Evolutionary conservation across 35 echinoderm and acorn worm species (phyloP).

Genomic region (Apostichopus parvimensis): DNA sequence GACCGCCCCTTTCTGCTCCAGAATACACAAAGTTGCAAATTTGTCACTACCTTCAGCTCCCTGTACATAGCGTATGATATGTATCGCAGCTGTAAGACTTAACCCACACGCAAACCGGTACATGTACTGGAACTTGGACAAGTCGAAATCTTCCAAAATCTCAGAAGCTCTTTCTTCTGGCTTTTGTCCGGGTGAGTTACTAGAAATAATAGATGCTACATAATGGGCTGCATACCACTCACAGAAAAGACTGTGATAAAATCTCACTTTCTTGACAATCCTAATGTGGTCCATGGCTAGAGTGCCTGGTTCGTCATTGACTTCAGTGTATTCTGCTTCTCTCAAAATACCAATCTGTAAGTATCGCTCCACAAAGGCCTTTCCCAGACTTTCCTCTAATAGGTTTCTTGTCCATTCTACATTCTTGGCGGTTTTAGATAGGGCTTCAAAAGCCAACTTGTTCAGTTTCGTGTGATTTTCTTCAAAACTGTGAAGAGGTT

Average conservation of each 20-base stretch:
- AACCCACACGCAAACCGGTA: conserved; percentile 30
- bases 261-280: not conserved
- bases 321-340: not conserved
- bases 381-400: not conserved
- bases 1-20: conserved; percentile 7
- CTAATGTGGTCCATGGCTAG: not conserved
- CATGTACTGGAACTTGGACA: not conserved
- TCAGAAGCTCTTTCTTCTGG: not conserved
- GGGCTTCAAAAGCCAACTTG: not conserved
- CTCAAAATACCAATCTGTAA: not conserved
- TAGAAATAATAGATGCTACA: not conserved
- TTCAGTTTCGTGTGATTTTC: not conserved
- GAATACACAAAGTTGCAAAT: conserved; percentile 10
- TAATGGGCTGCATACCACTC: conserved; percentile 4
- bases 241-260: conserved; percentile 6
- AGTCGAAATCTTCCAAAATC: not conserved
- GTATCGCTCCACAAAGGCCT: not conserved
- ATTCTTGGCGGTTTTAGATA: not conserved
- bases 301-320: not conserved
- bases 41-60: conserved; percentile 33
- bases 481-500: not conserved
- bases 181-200: not conserved
- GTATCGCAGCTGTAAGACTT: not conserved
- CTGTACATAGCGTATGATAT: not conserved
- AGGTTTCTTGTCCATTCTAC: not conserved